Conservation (phyloP, 1,140 invertebrate species). For the Samia ricini region DNA sequence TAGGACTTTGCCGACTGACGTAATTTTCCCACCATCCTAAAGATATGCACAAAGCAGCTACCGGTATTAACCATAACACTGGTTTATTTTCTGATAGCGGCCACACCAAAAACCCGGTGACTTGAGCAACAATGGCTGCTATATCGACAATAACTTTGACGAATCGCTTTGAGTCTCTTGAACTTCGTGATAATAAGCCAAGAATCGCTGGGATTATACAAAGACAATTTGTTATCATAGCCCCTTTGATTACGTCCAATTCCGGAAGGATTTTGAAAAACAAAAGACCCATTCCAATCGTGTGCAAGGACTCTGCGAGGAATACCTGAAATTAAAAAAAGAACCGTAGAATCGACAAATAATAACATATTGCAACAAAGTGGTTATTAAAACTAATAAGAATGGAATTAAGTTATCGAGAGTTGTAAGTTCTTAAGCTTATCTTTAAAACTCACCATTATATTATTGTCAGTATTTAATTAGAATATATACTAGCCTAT, state of each 20-base stretch:
- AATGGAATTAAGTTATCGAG: too few relatives aligned
- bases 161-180: slow-evolving; percentile 87
- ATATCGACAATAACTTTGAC: slow-evolving; percentile 91
- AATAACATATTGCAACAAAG: too few relatives aligned
- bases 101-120: slow-evolving; percentile 94
- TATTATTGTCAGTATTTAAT: too few relatives aligned
- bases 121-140: slow-evolving; percentile 89
- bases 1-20: slow-evolving; percentile 88
- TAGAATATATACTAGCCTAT: too few relatives aligned
- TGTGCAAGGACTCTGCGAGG: slow-evolving; percentile 91
- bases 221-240: slow-evolving; percentile 96
- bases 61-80: slow-evolving; percentile 89
- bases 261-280: slow-evolving; percentile 93
- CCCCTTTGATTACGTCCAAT: slow-evolving; percentile 93
- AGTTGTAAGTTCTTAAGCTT: too few relatives aligned
- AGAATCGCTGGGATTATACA: slow-evolving; percentile 88
- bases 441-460: too few relatives aligned
- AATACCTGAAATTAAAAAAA: slow-evolving; percentile 79
- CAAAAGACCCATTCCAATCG: slow-evolving; percentile 89
- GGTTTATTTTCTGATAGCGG: slow-evolving; percentile 86
- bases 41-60: slow-evolving; percentile 90
- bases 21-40: slow-evolving; percentile 99
- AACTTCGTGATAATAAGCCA: slow-evolving; percentile 87
- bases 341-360: not conserved
- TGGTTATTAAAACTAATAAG: too few relatives aligned